Evolutionary conservation across 1,140 invertebrate genomes (phyloP).

Genomic region (Piezodorus guildinii): DNA sequence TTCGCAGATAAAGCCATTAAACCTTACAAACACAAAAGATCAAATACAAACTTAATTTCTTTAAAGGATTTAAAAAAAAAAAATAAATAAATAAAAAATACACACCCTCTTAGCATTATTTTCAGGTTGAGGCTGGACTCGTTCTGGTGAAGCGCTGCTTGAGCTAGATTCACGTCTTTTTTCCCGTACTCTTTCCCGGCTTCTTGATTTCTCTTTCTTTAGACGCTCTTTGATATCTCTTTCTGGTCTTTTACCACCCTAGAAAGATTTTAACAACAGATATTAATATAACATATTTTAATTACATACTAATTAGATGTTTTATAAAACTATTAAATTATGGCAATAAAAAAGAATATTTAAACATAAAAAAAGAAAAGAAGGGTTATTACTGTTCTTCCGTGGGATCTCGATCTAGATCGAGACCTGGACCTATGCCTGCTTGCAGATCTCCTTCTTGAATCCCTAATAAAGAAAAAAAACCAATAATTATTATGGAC

Average conservation of each 20-base stretch:
- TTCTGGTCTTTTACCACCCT: slow-evolving; percentile 31
- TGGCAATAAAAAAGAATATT: too few relatives aligned
- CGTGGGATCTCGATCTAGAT: slow-evolving; percentile 21
- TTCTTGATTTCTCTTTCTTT: slow-evolving; percentile 15
- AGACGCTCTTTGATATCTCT: slow-evolving; percentile 34
- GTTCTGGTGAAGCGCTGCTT: slow-evolving; percentile 24
- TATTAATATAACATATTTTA: too few relatives aligned
- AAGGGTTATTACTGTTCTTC: not conserved
- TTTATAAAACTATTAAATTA: too few relatives aligned
- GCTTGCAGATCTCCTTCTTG: slow-evolving; percentile 22
- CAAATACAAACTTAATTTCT: too few relatives aligned
- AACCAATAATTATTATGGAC: too few relatives aligned
- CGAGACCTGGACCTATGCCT: slow-evolving; percentile 5
- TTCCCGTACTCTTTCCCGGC: slow-evolving; percentile 12
- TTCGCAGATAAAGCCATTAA: too few relatives aligned
- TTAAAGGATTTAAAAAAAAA: too few relatives aligned
- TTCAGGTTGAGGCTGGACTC: not conserved
- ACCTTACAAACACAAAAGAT: too few relatives aligned
- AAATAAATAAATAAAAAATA: slow-evolving; percentile 18
- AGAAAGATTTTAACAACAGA: slow-evolving; percentile 10
- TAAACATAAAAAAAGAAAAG: not conserved
- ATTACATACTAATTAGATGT: too few relatives aligned
- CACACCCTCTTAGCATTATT: not conserved
- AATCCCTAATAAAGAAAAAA: slow-evolving; percentile 19
- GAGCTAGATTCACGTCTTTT: slow-evolving; percentile 32